Base-by-base conservation (phyloP, 2,797 vertebrate species). In the Crenichthys baileyi region DNA sequence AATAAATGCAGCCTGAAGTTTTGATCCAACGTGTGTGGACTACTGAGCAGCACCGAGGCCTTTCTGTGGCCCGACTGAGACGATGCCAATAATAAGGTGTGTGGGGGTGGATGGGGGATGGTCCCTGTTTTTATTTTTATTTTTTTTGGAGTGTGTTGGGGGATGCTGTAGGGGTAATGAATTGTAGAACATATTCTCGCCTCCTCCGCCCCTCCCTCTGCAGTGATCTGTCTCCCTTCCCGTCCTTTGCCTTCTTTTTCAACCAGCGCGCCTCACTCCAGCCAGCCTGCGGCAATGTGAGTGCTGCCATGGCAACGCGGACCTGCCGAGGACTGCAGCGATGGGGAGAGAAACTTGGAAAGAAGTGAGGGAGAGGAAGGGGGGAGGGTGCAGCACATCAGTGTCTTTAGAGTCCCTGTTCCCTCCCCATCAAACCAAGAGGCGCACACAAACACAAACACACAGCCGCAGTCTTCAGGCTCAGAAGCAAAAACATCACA, bases 1-100 rank as follows among this genome's bases (percentile, higher is more conserved):
- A 94, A 95, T 95, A 94, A 96, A 95, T 93, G 93, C 92, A 81
- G 91, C 93, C 92, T 96, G 95, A 95, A 96, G 94, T 95, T 95
- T 94, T 88, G 91, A 88, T 93, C 90, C 92, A 94, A 96, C 95
- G 95, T 96, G 95, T 95, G 91, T 90, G 89, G 95, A 95, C 94
- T 96, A 90, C 92, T 90, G 93, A 96, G 87, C 86, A 90, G 91
- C 81, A 65, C 81, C 8, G 85, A 88, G 91, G 91, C 92, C 91
- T 83, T 75, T 87, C 83, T 73, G 56, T 41, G 31, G 87, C 83
- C 81, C 81, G 71, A 86, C 88, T 63, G 58, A 88, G 82, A 79
- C 72, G 79, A 90, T 91, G 90, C 91, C 92, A 90, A 79, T 84
- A 92, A 94, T 92, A 88, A 83, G 85, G 87, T 87, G 53, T 78